These are phyloP conservation scores for Andrena marginata DNA, from an alignment of 2,888 invertebrate species.

Conservation along the genomic window DNA sequence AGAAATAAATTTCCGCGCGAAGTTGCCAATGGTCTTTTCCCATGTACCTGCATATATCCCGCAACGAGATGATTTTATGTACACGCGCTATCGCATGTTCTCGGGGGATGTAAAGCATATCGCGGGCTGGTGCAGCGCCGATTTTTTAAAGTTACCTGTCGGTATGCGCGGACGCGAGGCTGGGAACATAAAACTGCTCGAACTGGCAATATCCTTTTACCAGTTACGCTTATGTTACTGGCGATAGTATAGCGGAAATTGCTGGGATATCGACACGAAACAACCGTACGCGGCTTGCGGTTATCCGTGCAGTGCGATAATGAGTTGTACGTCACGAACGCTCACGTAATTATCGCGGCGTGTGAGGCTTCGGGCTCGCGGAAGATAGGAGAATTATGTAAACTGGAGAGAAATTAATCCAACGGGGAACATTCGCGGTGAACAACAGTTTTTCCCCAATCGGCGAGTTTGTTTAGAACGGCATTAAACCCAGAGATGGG, in stretches of 20 bases:
- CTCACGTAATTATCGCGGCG: conserved; percentile 38
- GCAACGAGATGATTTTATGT: background rate
- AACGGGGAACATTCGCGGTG: background rate
- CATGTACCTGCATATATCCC: background rate
- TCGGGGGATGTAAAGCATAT: background rate
- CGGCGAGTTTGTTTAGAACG: background rate
- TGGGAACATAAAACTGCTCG: conserved; percentile 8
- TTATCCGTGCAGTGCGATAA: conserved; percentile 44
- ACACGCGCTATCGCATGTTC: background rate
- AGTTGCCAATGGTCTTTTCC: background rate
- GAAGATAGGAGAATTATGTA: conserved; percentile 35
- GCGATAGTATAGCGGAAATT: conserved; percentile 54
- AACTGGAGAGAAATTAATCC: conserved; percentile 25
- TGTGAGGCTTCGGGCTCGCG: conserved; percentile 2
- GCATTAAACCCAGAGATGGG: no score
- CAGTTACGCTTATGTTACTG: conserved; percentile 7
- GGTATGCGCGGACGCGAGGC: background rate
- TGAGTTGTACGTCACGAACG: conserved; percentile 44
- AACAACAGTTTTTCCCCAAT: background rate
- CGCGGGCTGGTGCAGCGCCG: no score
- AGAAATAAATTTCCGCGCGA: background rate
- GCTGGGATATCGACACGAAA: conserved; percentile 49
- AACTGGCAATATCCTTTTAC: conserved; percentile 36
- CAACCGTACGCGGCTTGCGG: conserved; percentile 6
- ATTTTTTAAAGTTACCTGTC: conserved; percentile 16